These are phyloP conservation scores for Salvelinus namaycush DNA, from an alignment of 2,113 vertebrate species.

Conservation along the genomic window DNA sequence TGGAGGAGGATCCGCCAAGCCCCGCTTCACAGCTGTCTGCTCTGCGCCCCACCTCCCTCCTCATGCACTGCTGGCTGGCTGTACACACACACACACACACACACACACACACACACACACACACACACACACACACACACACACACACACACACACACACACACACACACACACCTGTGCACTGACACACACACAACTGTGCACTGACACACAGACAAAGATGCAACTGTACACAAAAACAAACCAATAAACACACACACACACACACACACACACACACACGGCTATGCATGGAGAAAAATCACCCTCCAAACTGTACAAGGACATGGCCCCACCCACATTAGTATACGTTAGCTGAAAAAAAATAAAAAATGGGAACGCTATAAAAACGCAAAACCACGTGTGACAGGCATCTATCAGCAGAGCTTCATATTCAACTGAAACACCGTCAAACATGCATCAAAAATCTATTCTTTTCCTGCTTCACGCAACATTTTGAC, in stretches of 20 bases:
- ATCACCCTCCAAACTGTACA: background rate
- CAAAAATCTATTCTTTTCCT: background rate
- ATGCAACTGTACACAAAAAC: background rate
- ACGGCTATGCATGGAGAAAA: background rate
- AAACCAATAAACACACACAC: background rate
- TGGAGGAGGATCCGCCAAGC: conserved; percentile 72
- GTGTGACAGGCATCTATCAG: background rate
- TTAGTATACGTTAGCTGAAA: background rate
- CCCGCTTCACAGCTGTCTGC: conserved; percentile 79
- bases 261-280: background rate
- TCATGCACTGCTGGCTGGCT: conserved; percentile 27
- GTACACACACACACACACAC: conserved; percentile 8
- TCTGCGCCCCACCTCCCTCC: conserved; percentile 68
- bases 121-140: too few relatives aligned
- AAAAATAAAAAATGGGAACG: background rate
- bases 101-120: conserved; percentile 13
- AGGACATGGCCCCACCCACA: background rate
- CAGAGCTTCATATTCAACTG: conserved; percentile 8
- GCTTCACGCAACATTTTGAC: background rate
- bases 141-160: conserved; percentile 13
- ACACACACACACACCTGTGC: conserved; percentile 24
- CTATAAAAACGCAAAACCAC: conserved; percentile 7
- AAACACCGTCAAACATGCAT: background rate
- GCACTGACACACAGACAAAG: conserved; percentile 8
- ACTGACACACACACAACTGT: background rate